Base-by-base conservation (phyloP, 1,140 invertebrate genomes). In the Aphis craccivora region DNA sequence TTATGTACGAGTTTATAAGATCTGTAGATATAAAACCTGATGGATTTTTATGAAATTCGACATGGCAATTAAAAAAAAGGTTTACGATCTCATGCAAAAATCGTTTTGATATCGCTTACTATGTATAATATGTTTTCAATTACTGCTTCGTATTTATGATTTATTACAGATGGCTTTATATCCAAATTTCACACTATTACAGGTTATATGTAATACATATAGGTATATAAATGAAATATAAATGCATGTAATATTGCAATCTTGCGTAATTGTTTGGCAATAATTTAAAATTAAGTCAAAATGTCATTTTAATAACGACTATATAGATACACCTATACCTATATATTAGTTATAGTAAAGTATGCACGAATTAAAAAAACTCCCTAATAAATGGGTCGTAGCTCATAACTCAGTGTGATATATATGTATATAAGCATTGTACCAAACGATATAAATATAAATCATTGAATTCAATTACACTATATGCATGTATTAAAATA, bases 21-120 rank as follows among this genome's bases (percentile, higher is more conserved):
- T 87, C 84, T 40, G 37, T 40, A 48, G 43, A 48, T 86, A 87
- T n/a, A 87, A 86, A 87, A 87, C 84, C 84, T 87, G 43, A 87
- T n/a, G 43, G 35, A 48, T 87, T 87, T 86, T 48, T 87, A n/a
- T n/a, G 43, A 87, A 87, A 45, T 87, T 87, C 43, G 43, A 48
- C 84, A 48, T 45, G 43, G 84, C 40, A 87, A 87, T 87, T 87
- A 87, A 87, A 86, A 83, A 43, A 86, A 86, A 86, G 30, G 14
- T 76, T 76, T n/a, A 76, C n/a, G 60, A 86, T 86, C 83, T 86
- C 37, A 6, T 43, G 83, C 83, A 30, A 87, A 87, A 87, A 87
- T n/a, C 18, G 43, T 48, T n/a, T 86, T 87, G 43, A 87, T 87
- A 87, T 87, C 43, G 30, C 37, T 0, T 18, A 35, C 23, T 30